phyloP scores from a whole-genome alignment of 2,113 vertebrate genomes.

The Phaethon lepturus region DNA sequence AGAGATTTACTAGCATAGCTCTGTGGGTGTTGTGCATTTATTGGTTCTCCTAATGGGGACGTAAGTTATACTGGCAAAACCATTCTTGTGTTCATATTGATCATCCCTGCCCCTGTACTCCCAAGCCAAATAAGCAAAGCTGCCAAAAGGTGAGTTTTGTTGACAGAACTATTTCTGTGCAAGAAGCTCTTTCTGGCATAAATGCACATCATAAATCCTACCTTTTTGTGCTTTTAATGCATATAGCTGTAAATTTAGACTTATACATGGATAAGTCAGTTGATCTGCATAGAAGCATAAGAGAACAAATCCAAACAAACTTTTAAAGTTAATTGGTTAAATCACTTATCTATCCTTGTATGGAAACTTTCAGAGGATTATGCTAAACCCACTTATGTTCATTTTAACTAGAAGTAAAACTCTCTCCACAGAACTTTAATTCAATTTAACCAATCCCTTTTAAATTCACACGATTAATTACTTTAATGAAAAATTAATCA shows the following conservation, averaged over 20 bases:
- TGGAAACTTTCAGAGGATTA: not conserved
- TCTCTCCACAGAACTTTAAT: not conserved
- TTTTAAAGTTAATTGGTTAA: not conserved
- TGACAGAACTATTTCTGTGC: not conserved
- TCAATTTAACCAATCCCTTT: not conserved
- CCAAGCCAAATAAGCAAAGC: not conserved
- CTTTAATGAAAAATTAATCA: not conserved
- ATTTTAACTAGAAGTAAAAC: not conserved
- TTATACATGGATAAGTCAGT: not conserved
- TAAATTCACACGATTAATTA: not conserved
- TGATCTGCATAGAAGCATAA: not conserved
- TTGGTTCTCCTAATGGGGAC: not conserved
- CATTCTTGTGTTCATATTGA: not conserved
- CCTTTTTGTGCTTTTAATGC: not conserved
- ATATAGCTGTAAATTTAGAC: not conserved
- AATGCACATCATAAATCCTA: fast-evolving
- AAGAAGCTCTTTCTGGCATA: not conserved
- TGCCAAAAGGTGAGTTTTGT: not conserved
- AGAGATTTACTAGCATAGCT: not conserved
- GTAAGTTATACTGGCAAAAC: not conserved
- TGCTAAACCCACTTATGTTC: not conserved
- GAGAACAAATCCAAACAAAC: not conserved
- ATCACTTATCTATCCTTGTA: not conserved
- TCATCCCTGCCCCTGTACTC: not conserved
- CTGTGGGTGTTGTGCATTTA: not conserved